Base-by-base conservation (phyloP, 2,113 vertebrate species). In the Picathartes gymnocephalus region DNA sequence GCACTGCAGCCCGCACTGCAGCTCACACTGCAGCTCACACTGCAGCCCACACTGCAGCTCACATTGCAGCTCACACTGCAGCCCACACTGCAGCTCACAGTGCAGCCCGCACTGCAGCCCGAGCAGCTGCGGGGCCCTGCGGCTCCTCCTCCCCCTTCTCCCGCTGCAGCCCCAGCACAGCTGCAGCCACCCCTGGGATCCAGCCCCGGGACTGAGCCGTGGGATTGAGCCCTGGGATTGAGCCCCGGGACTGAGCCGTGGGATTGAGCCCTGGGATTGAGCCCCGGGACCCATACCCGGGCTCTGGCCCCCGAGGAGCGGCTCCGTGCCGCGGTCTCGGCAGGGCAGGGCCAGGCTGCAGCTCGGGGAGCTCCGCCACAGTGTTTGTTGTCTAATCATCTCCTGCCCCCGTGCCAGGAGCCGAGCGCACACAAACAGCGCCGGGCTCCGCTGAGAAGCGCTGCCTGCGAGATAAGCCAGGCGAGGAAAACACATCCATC, bases 401-500 rank as follows among this genome's bases (percentile, higher is more conserved):
- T 58, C 78, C 91, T 65, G 61, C 62, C 57, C 45, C 78, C 8
- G 70, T 88, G 95, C 95, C 94, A 95, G 94, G 84, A 93, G 73
- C 91, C 28, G 37, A 60, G 81, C 8, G 13, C 93, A 85, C 91
- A 87, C 87, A 94, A 91, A 97, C 91, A 89, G 54, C 6, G 80
- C 70, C 8, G 42, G 80, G 92, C 96, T 70, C 66, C 7, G 3
- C 18, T 30, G 81, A 62, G 91, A 33, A 83, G 85, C 33, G 1
- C 81, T 54, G 93, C 81, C 89, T 89, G 66, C 9, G 15, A 87
- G 95, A 93, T 94, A 93, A 94, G 85, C 58, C 31, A 7, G 71
- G 62, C 71, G 56, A 83, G 85, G 79, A 90, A 95, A 94, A 95
- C 94, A 96, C 81, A 93, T 94, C 90, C 90, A 91, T 95, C 94